Conservation (phyloP, 2,888 invertebrate species). For the Phrixothrix hirtus region DNA sequence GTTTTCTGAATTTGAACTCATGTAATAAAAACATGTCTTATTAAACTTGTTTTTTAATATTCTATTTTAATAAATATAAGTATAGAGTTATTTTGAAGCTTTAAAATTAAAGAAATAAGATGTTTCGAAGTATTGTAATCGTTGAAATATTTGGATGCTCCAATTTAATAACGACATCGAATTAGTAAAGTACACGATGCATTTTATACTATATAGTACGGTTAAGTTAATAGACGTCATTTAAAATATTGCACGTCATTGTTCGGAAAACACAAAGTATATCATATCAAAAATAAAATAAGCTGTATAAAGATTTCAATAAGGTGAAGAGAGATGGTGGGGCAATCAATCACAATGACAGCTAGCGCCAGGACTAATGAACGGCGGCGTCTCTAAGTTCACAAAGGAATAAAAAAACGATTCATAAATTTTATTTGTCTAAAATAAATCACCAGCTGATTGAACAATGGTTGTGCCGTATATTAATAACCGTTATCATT, state of each 20-base stretch:
- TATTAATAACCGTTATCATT: constrained; percentile 28
- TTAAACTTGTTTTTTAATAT: too few species aligned
- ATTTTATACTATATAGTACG: too few species aligned
- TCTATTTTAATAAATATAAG: too few species aligned
- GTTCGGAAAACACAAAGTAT: constrained; percentile 14
- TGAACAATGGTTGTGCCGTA: constrained; percentile 35
- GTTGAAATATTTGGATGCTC: too few species aligned
- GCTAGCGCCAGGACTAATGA: constrained; percentile 45
- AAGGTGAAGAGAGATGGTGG: constrained; percentile 25
- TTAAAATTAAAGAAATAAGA: too few species aligned
- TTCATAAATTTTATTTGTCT: constrained; percentile 41
- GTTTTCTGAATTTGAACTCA: too few species aligned
- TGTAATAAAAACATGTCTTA: too few species aligned
- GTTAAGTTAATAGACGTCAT: constrained; percentile 2
- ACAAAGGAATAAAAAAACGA: constrained; percentile 40
- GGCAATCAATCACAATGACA: constrained; percentile 41
- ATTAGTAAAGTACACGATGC: too few species aligned
- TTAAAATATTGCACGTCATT: constrained; percentile 20
- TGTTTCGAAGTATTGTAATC: too few species aligned
- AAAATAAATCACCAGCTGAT: constrained; percentile 41
- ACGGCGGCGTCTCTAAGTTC: constrained; percentile 42
- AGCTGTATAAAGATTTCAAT: constrained; percentile 20
- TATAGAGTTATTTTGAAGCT: too few species aligned
- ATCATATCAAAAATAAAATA: constrained; percentile 21
- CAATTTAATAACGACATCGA: too few species aligned